Base-by-base conservation (phyloP, 2,797 vertebrate species). In the Pangasius sanitwongsei region DNA sequence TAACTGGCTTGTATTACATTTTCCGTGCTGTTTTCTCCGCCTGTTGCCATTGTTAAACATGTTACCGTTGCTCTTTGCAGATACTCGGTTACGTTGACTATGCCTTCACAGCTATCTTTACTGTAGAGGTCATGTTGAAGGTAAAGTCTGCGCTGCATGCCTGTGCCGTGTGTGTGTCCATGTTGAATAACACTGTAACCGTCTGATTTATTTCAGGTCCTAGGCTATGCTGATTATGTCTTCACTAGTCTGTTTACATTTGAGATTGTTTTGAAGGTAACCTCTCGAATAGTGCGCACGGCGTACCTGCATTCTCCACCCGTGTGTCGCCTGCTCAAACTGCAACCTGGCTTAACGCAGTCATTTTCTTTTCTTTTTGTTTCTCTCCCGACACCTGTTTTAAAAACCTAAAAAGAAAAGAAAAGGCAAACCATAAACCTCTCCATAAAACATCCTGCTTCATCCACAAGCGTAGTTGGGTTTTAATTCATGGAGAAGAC, bases 261-360 rank as follows among this genome's bases (percentile, higher is more conserved):
- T 97, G 97, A 97, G 96, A 97, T 97, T 96, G 84, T 98, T 95
- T 97, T 99, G 94, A 99, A 99, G 98, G 98, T 99, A 99, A 99
- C 96, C 96, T 96, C 94, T 96, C 91, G 94, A 94, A 92, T 93
- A 92, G 95, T 94, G 94, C 94, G 92, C 94, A 95, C 95, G 96
- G 95, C 95, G 96, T 96, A 95, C 95, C 95, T 97, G 97, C 95
- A 96, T 97, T 95, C 91, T 94, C 94, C 96, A 96, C 97, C 96
- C 96, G 97, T 97, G 96, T 98, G 96, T 97, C 95, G 96, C 95
- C 96, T 97, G 95, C 97, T 95, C 95, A 94, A 96, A 96, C 96
- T 95, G 96, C 96, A 96, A 96, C 94, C 96, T 96, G 96, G 97
- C 94, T 97, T 97, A 97, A 97, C 97, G 96, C 96, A 94, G 94